phyloP scores from a whole-genome alignment of 2,888 invertebrate genomes.

The Lithophane semibrunnea region DNA sequence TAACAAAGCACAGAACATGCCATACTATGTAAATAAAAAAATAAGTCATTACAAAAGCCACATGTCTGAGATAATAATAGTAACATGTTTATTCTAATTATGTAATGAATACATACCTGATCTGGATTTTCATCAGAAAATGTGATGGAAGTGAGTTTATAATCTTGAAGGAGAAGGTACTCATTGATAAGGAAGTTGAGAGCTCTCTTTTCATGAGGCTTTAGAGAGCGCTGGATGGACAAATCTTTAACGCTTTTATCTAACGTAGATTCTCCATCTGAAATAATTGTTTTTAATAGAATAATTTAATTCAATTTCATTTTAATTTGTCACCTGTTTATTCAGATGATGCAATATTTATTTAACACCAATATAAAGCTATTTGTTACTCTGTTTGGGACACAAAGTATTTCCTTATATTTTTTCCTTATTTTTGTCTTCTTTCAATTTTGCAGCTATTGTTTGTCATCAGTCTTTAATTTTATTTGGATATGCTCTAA shows the following conservation, averaged over 20 bases:
- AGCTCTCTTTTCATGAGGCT: constrained; percentile 95
- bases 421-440: constrained; percentile 10
- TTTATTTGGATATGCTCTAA: not conserved
- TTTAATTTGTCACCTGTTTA: not conserved
- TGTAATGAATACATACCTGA: constrained; percentile 87
- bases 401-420: not conserved
- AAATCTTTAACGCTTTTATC: constrained; percentile 82
- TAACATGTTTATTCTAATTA: constrained; percentile 1
- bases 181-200: constrained; percentile 97
- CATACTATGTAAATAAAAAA: constrained; percentile 8
- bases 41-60: constrained; percentile 6
- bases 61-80: not conserved
- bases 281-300: constrained; percentile 55
- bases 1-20: not conserved
- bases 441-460: not conserved
- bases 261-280: constrained; percentile 86
- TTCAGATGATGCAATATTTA: constrained; percentile 2
- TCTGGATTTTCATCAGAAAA: constrained; percentile 97
- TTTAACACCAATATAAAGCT: not conserved
- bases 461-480: not conserved
- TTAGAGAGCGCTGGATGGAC: constrained; percentile 88
- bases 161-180: constrained; percentile 94
- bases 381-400: not conserved
- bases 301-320: too few relatives aligned
- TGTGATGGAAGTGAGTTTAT: constrained; percentile 96